phyloP scores from a whole-genome alignment of 1,140 invertebrate species.

The Steinernema feltiae region DNA sequence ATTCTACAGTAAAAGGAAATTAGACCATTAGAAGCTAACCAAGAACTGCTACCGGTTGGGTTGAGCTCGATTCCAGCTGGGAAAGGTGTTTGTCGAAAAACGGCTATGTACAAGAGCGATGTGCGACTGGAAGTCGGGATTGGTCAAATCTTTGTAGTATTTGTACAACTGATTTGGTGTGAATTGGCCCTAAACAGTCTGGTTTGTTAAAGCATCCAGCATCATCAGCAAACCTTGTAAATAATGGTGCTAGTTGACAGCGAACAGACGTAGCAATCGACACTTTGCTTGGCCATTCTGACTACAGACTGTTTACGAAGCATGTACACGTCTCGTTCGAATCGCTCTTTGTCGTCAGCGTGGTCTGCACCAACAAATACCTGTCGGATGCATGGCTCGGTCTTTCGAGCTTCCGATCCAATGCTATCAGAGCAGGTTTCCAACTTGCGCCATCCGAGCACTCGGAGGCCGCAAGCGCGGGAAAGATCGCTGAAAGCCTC shows the following conservation, averaged over 20 bases:
- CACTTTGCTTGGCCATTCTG: slow-evolving; percentile 70
- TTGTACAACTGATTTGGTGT: slow-evolving; percentile 90
- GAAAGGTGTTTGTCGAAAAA: slow-evolving; percentile 98
- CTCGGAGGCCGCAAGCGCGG: slow-evolving; percentile 70
- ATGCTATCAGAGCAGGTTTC: slow-evolving; percentile 77
- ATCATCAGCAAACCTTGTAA: slow-evolving; percentile 71
- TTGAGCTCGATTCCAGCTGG: slow-evolving; percentile 96
- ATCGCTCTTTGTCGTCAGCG: slow-evolving; percentile 63
- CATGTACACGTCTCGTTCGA: slow-evolving; percentile 75
- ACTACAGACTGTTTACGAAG: slow-evolving; percentile 86
- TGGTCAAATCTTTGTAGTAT: slow-evolving; percentile 70
- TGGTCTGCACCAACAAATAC: slow-evolving; percentile 69
- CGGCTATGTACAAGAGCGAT: slow-evolving; percentile 88
- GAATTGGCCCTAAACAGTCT: slow-evolving; percentile 74
- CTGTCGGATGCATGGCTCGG: slow-evolving; percentile 90
- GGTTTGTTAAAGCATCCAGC: neutral
- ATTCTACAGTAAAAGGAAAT: slow-evolving; percentile 64
- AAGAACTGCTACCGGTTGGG: slow-evolving; percentile 73
- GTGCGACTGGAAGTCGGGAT: slow-evolving; percentile 82
- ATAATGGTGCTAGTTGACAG: slow-evolving; percentile 81
- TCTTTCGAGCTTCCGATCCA: slow-evolving; percentile 80
- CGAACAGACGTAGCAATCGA: slow-evolving; percentile 92
- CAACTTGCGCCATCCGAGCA: slow-evolving; percentile 77
- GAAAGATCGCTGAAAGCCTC: slow-evolving; percentile 74
- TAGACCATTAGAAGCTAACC: slow-evolving; percentile 9